Conservation (phyloP, 2,113 vertebrate genomes). For the Gallinago paraguaiae region DNA sequence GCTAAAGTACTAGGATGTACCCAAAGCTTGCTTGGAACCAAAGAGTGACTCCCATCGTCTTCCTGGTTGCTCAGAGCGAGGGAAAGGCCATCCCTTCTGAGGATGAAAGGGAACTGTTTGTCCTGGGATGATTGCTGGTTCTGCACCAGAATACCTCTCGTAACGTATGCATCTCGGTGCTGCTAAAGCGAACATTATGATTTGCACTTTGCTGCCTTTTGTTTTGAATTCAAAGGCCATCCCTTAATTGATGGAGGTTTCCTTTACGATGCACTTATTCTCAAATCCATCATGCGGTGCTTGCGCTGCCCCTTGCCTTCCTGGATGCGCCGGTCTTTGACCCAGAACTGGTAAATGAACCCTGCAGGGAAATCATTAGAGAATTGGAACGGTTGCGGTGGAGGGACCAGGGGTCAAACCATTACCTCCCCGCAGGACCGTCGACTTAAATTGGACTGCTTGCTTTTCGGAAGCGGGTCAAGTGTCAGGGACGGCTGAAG, state of each 20-base stretch:
- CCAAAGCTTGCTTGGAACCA: background rate
- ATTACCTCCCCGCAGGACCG: conserved; percentile 55
- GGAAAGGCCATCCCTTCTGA: background rate
- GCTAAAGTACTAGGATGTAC: background rate
- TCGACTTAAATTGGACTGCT: conserved; percentile 64
- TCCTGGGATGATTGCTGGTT: background rate
- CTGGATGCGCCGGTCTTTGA: conserved; percentile 66
- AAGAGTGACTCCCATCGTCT: background rate
- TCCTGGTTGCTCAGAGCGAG: background rate
- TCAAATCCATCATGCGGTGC: conserved; percentile 48
- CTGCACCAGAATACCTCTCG: background rate
- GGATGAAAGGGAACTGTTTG: background rate
- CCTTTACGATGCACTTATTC: conserved; percentile 63
- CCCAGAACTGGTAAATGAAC: conserved; percentile 73
- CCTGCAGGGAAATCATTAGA: conserved; percentile 75
- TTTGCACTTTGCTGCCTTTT: conserved; percentile 54
- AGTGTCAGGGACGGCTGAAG: conserved; percentile 34
- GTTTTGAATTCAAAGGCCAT: conserved; percentile 56
- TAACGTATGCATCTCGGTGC: background rate
- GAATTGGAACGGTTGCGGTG: conserved; percentile 44
- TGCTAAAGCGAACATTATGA: background rate
- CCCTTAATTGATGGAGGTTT: conserved; percentile 63
- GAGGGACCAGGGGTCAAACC: conserved; percentile 65
- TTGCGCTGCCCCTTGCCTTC: conserved; percentile 48
- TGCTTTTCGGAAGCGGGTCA: conserved; percentile 60